Base-by-base conservation (phyloP, 2,888 invertebrate genomes). In the Lasioglossum marginatum region DNA sequence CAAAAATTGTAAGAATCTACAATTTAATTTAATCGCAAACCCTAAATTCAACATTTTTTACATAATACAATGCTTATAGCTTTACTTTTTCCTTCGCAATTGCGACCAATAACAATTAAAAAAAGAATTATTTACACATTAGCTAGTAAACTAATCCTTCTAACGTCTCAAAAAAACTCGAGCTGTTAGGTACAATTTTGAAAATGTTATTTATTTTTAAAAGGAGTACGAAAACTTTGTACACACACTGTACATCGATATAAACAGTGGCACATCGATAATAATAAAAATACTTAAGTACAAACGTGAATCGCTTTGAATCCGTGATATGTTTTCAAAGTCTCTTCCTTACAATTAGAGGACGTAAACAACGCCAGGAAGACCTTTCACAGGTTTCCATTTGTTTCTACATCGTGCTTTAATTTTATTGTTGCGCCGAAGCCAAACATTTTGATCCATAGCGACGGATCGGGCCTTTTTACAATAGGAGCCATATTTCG, bases 201-300 rank as follows among this genome's bases (percentile, higher is more conserved):
- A 40, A 40, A 40, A 40, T 40, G 40, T 40, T 40, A 40, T 40
- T 40, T 40, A 0, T 40, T 40, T 10, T 40, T 40, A 10, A 40
- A 40, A 40, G 8, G 2, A 10, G 10, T 40, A 40, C 40, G 2
- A 40, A 40, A 40, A 10, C 43, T 43, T 8, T 6, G 12, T 43
- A 43, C 3, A 2, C 12, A 3, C 3, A 43, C 43, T 43, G 43
- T 43, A 79, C 70, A 66, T 63, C 45, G 71, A 71, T 27, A 75
- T 16, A 75, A 57, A 52, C 52, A 43, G 52, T 31, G 57, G 34
- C 37, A 79, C 48, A 57, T 40, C 8, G 77, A 75, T 45, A 66
- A 75, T 45, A 66, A 73, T 79, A 77, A 79, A 73, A 77, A 19
- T 83, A 79, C 10, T 52, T 68, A 31, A 68, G 10, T 76, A 76